A percentile compares a stretch with the other conserved stretches of the same genome.
Evolutionary conservation across 2,888 invertebrate species (phyloP).

Genomic region (Netelia virgata): DNA sequence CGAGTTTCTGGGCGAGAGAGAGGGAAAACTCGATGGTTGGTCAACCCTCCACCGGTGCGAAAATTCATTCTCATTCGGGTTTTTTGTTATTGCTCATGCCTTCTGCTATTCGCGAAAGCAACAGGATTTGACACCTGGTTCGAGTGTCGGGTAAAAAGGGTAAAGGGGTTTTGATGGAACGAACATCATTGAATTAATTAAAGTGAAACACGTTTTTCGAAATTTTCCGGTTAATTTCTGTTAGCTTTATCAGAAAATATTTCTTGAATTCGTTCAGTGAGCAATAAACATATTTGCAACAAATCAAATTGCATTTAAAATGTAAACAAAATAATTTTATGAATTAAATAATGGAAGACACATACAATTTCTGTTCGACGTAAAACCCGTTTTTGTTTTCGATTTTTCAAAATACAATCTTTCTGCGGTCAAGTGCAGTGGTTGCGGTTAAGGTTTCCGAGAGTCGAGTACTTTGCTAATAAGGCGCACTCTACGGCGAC

Average conservation of each 20-base stretch:
- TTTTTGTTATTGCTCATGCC: conserved; percentile 18
- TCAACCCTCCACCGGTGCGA: conserved; percentile 38
- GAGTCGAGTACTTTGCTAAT: conserved; percentile 78
- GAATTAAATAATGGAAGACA: not conserved
- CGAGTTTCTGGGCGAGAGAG: conserved; percentile 43
- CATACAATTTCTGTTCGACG: not conserved
- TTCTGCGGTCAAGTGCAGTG: conserved; percentile 79
- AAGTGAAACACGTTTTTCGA: not conserved
- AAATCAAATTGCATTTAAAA: not conserved
- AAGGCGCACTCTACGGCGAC: conserved; percentile 68
- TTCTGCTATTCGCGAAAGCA: not conserved
- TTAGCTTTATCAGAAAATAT: not conserved
- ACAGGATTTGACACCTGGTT: conserved; percentile 57
- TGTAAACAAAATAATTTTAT: not conserved
- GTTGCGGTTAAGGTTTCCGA: conserved; percentile 52
- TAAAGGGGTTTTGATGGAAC: not conserved
- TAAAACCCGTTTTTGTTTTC: not conserved
- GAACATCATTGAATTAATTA: conserved; percentile 44
- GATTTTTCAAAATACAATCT: conserved; percentile 28
- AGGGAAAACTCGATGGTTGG: conserved; percentile 43
- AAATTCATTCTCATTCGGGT: conserved; percentile 50
- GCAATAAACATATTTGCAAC: too few relatives aligned
- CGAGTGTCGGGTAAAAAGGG: not conserved
- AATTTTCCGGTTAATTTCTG: not conserved
- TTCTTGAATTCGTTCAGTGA: too few relatives aligned